Evolutionary conservation across 2,888 invertebrate species (phyloP).

Genomic region (Trissoscelio sp.): DNA sequence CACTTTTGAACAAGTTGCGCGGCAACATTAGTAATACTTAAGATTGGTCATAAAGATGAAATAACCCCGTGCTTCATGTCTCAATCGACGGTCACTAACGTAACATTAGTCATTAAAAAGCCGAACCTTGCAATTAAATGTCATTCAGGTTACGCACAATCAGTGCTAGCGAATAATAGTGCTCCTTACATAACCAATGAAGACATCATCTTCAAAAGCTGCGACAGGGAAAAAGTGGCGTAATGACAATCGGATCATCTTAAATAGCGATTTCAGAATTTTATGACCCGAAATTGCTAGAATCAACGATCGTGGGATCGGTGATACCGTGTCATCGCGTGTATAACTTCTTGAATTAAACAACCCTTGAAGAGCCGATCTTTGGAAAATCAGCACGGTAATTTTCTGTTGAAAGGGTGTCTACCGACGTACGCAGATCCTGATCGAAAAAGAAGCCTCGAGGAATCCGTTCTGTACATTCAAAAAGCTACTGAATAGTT

Average conservation of each 20-base stretch:
- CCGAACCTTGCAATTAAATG: slow-evolving; percentile 46
- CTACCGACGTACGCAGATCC: slow-evolving; percentile 16
- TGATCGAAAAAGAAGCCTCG: slow-evolving; percentile 14
- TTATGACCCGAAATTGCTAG: slow-evolving; percentile 58
- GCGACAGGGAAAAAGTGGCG: slow-evolving; percentile 14
- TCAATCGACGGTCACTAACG: slow-evolving; percentile 35
- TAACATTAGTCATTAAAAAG: slow-evolving; percentile 38
- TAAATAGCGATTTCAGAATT: slow-evolving; percentile 35
- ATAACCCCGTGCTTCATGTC: slow-evolving; percentile 23
- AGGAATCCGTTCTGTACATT: neutral
- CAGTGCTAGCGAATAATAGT: slow-evolving; percentile 31
- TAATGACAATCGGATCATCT: slow-evolving; percentile 39
- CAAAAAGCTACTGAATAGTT: too few species aligned
- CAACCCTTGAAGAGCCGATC: slow-evolving; percentile 28
- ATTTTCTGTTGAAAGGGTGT: slow-evolving; percentile 23
- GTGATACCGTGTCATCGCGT: slow-evolving; percentile 45
- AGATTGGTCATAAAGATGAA: slow-evolving; percentile 55
- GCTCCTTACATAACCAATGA: slow-evolving; percentile 37
- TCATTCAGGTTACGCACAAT: slow-evolving; percentile 39
- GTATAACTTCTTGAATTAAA: slow-evolving; percentile 39
- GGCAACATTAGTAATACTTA: slow-evolving; percentile 26
- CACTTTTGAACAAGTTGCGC: slow-evolving; percentile 2
- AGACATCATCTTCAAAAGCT: slow-evolving; percentile 37
- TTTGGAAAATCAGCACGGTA: slow-evolving; percentile 42
- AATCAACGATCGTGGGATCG: slow-evolving; percentile 33